A percentile compares a stretch with the other conserved stretches of the same genome.
Evolutionary conservation across 2,888 invertebrate species (phyloP).

Genomic region (Athalia cordata): DNA sequence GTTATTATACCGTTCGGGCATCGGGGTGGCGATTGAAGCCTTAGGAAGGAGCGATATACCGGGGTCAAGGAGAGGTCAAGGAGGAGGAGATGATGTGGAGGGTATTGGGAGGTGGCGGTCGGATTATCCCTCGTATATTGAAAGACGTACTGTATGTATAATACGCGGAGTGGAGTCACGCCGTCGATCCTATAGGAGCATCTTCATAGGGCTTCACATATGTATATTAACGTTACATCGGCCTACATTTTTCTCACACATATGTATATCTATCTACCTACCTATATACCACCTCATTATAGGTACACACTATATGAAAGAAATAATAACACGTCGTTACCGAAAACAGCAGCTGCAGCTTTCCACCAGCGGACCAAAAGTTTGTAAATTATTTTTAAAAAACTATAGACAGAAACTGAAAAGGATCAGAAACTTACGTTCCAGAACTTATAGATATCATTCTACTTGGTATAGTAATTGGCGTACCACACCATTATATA

Average conservation of each 20-base stretch:
- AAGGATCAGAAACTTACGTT: no score
- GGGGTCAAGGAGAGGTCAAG: slow-evolving; percentile 39
- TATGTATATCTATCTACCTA: not conserved
- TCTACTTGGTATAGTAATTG: no score
- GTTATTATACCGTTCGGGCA: not conserved
- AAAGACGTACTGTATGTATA: slow-evolving; percentile 50
- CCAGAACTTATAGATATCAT: no score
- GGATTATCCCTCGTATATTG: slow-evolving; percentile 60
- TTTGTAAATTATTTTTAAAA: no score
- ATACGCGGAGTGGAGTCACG: slow-evolving; percentile 65
- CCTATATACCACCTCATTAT: no score
- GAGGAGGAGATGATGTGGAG: slow-evolving; percentile 23
- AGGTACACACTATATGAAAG: no score
- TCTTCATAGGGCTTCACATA: slow-evolving; percentile 58
- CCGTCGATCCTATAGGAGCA: slow-evolving; percentile 49
- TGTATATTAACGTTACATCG: slow-evolving; percentile 52
- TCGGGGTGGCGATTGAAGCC: slow-evolving; percentile 59
- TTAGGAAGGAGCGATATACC: slow-evolving; percentile 57
- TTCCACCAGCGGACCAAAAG: no score
- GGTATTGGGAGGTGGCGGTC: slow-evolving; percentile 53
- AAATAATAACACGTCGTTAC: no score
- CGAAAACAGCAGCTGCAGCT: no score
- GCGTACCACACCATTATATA: not conserved
- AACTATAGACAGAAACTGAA: no score
- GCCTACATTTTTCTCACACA: slow-evolving; percentile 11